phyloP scores from a whole-genome alignment of 2,113 vertebrate genomes.

The Coturnix japonica region DNA sequence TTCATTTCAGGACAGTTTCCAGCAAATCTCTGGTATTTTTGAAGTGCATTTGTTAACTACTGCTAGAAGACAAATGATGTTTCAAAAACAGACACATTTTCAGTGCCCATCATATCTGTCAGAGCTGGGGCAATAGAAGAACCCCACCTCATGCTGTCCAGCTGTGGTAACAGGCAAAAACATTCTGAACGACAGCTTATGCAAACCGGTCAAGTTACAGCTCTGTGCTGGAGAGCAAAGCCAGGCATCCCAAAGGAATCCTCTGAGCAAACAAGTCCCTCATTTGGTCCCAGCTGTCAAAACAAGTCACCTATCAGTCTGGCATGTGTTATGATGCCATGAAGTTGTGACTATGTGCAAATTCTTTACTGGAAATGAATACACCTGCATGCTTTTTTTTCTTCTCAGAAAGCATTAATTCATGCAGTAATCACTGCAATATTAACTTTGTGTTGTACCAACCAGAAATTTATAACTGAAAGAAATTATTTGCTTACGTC shows the following conservation, averaged over 20 bases:
- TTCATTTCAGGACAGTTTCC: background rate
- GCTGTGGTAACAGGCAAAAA: background rate
- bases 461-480: background rate
- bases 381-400: background rate
- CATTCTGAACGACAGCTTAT: conserved; percentile 23
- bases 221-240: conserved; percentile 37
- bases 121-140: background rate
- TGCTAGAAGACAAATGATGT: background rate
- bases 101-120: background rate
- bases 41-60: background rate
- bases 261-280: conserved; percentile 59
- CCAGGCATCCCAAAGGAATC: conserved; percentile 31
- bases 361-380: background rate
- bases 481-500: background rate
- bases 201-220: background rate
- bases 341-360: background rate
- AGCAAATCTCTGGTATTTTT: background rate
- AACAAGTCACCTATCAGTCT: conserved; percentile 42
- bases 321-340: background rate
- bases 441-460: background rate
- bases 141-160: background rate
- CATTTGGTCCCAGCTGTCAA: conserved; percentile 47
- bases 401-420: background rate
- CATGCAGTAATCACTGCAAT: background rate
- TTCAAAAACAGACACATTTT: background rate